A percentile compares a stretch with the other conserved stretches of the same genome.
These are phyloP conservation scores for Sphaeridia pumilis DNA, from an alignment of 2,888 invertebrate genomes.

Conservation along the genomic window DNA sequence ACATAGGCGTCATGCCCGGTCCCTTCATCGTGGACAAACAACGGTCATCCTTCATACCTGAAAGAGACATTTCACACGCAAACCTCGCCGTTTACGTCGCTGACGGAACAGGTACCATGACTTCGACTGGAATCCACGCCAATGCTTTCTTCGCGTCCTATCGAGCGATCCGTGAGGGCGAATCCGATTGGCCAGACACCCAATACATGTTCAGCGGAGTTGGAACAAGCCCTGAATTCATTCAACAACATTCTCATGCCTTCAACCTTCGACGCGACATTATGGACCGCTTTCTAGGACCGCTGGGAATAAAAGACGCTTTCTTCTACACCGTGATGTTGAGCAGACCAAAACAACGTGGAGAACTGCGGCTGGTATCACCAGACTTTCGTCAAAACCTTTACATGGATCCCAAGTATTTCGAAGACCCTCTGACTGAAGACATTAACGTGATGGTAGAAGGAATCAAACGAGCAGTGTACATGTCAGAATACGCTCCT, in stretches of 20 bases:
- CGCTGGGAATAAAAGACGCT: conserved; percentile 25
- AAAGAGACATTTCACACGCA: conserved; percentile 17
- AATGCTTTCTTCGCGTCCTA: conserved; percentile 30
- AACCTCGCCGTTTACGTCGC: conserved; percentile 18
- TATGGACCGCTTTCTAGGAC: conserved; percentile 27
- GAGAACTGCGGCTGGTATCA: conserved; percentile 17
- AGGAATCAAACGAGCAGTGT: conserved; percentile 26
- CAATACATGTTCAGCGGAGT: conserved; percentile 29
- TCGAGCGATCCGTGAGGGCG: conserved; percentile 21
- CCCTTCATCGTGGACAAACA: conserved; percentile 27
- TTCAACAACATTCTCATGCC: conserved; percentile 21
- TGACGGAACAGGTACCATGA: conserved; percentile 28
- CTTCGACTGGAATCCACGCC: conserved; percentile 19
- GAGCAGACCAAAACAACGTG: conserved; percentile 27
- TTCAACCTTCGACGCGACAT: conserved; percentile 28
- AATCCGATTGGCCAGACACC: conserved; percentile 30
- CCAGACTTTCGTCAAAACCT: conserved; percentile 22
- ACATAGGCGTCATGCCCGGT: conserved; percentile 27
- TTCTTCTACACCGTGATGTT: conserved; percentile 32
- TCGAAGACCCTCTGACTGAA: conserved; percentile 21
- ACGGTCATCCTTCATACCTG: conserved; percentile 19
- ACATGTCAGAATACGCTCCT: conserved; percentile 28
- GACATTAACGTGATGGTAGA: conserved; percentile 27
- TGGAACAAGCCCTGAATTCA: conserved; percentile 18
- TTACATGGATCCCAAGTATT: conserved; percentile 22